A percentile compares a stretch with the other conserved stretches of the same genome.
Evolutionary conservation across 2,797 vertebrate genomes (phyloP).

Genomic region (Thunnus albacares): DNA sequence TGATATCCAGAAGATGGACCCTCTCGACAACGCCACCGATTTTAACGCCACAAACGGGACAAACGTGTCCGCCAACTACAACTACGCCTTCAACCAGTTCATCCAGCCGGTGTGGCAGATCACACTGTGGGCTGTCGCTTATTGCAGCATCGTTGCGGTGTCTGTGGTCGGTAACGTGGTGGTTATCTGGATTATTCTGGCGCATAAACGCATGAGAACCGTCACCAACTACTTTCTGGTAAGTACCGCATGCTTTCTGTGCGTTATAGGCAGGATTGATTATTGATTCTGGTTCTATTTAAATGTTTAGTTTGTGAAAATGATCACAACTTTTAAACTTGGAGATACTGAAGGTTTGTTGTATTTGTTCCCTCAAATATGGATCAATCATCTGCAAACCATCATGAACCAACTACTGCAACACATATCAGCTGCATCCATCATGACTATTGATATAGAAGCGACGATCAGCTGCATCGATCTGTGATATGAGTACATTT

Average conservation of each 20-base stretch:
- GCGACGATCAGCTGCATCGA: not conserved
- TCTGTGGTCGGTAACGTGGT: conserved; percentile 91
- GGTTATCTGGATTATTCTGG: conserved; percentile 95
- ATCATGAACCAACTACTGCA: too few relatives aligned
- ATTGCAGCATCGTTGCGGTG: conserved; percentile 90
- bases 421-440: too few relatives aligned
- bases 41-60: conserved; percentile 60
- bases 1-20: conserved; percentile 70
- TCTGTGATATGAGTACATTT: not conserved
- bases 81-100: conserved; percentile 89
- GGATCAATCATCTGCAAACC: too few relatives aligned
- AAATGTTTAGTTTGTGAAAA: not conserved
- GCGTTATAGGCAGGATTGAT: not conserved
- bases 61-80: conserved; percentile 64
- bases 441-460: too few relatives aligned
- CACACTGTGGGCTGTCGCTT: conserved; percentile 91
- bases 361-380: not conserved
- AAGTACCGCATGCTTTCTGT: conserved; percentile 58
- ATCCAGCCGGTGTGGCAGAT: conserved; percentile 93
- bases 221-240: conserved; percentile 91
- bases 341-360: not conserved
- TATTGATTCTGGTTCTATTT: not conserved
- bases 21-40: conserved; percentile 65
- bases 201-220: conserved; percentile 87
- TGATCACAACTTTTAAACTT: not conserved